Conservation (phyloP, 2,888 invertebrate genomes). For the Chrysolina haemoptera region DNA sequence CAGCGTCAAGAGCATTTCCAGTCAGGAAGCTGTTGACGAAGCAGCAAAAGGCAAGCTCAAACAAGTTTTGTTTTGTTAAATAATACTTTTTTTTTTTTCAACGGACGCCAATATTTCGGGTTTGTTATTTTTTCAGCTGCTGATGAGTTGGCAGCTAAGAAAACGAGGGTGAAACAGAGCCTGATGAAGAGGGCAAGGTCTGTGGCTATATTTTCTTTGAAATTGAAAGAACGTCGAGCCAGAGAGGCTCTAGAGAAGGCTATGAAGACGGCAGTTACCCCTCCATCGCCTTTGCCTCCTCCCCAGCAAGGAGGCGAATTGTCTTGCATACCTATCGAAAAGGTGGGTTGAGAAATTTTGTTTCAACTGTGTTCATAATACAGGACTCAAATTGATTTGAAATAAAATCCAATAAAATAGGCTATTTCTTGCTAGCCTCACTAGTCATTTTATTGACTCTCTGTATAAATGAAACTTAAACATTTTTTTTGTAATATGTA, state of each 20-base stretch:
- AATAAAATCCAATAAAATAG: too few species aligned
- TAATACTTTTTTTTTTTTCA: too few species aligned
- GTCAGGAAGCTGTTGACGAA: slow-evolving; percentile 72
- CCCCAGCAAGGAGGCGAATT: slow-evolving; percentile 84
- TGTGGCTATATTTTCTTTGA: slow-evolving; percentile 88
- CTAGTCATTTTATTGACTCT: too few species aligned
- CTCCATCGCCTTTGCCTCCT: slow-evolving; percentile 66
- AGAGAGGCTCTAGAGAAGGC: slow-evolving; percentile 82
- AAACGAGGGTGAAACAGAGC: slow-evolving; percentile 79
- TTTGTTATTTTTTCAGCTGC: slow-evolving; percentile 63
- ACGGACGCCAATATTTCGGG: background rate
- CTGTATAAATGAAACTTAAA: too few species aligned
- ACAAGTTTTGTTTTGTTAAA: too few species aligned
- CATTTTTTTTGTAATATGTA: too few species aligned
- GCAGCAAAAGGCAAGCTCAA: slow-evolving; percentile 65
- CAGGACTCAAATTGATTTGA: too few species aligned
- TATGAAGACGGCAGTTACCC: slow-evolving; percentile 68
- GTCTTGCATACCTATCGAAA: slow-evolving; percentile 89
- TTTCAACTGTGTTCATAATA: too few species aligned
- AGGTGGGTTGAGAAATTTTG: slow-evolving; percentile 64
- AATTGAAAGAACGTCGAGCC: slow-evolving; percentile 83
- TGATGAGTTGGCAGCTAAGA: slow-evolving; percentile 78
- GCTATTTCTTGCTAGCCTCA: too few species aligned
- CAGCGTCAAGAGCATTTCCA: slow-evolving; percentile 73
- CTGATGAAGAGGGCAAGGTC: slow-evolving; percentile 88